phyloP scores from a whole-genome alignment of 92 coral and sea anemone genomes.

The Zoanthus sansibaricus region DNA sequence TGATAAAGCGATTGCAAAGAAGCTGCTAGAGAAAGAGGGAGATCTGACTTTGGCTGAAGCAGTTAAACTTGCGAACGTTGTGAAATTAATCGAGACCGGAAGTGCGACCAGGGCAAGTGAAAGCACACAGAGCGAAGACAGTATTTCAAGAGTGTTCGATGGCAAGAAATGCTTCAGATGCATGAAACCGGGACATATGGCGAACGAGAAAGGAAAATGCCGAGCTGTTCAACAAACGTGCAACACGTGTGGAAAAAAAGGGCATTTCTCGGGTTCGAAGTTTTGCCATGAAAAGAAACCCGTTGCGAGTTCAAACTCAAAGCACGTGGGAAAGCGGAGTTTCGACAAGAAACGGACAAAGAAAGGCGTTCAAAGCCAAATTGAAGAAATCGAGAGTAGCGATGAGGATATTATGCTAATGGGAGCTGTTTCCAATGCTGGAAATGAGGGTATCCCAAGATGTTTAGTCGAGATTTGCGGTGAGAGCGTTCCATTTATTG shows the following conservation, averaged over 20 bases:
- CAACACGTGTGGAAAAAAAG: constrained; percentile 44
- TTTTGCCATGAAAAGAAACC: constrained; percentile 26
- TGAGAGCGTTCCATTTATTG: constrained; percentile 36
- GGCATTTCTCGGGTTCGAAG: constrained; percentile 54
- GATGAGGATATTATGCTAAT: constrained; percentile 5
- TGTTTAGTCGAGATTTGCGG: constrained; percentile 29
- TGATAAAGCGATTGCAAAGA: constrained; percentile 11
- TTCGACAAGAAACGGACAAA: not conserved
- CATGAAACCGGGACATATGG: constrained; percentile 30
- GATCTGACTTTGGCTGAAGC: constrained; percentile 3
- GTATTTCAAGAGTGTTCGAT: constrained; percentile 8
- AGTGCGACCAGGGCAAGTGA: not conserved
- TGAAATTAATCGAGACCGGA: constrained; percentile 37
- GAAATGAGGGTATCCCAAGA: constrained; percentile 19
- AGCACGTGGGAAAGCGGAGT: not conserved
- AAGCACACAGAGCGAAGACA: constrained; percentile 1
- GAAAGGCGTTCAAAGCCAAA: constrained; percentile 38
- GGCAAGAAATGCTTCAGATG: constrained; percentile 43
- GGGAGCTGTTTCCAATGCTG: constrained; percentile 32
- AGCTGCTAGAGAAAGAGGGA: constrained; percentile 33
- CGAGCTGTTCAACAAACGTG: constrained; percentile 32
- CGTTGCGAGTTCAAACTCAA: not conserved
- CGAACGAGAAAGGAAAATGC: constrained; percentile 40
- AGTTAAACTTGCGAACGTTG: not conserved
- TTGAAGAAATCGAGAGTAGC: not conserved